phyloP scores from a whole-genome alignment of 2,888 invertebrate species.

The Cantharis lateralis region DNA sequence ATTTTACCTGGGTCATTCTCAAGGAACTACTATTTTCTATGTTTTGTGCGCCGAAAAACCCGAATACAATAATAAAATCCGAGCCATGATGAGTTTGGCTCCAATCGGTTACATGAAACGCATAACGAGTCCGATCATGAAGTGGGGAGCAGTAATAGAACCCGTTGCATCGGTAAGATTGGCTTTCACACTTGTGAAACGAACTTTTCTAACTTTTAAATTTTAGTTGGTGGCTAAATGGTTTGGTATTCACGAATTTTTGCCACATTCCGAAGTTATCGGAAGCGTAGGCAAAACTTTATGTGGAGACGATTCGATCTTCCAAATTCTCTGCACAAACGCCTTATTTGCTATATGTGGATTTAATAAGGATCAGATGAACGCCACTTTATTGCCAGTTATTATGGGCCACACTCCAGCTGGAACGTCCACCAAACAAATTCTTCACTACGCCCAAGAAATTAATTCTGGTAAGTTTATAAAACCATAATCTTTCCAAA shows the following conservation, averaged over 20 bases:
- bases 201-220: neutral
- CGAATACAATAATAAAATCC: conserved; percentile 18
- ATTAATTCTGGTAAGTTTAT: conserved; percentile 52
- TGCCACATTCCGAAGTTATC: conserved; percentile 62
- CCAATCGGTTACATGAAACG: conserved; percentile 63
- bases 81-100: conserved; percentile 71
- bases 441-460: conserved; percentile 74
- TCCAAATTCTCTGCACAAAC: conserved; percentile 44
- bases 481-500: neutral
- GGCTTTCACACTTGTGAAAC: conserved; percentile 58
- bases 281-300: conserved; percentile 57
- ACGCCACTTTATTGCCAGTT: conserved; percentile 43
- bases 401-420: conserved; percentile 47
- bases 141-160: conserved; percentile 63
- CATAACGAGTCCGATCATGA: neutral
- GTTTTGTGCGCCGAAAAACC: conserved; percentile 15
- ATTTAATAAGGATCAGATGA: conserved; percentile 46
- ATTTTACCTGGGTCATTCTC: conserved; percentile 30
- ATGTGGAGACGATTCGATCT: conserved; percentile 50
- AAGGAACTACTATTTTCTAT: conserved; percentile 21
- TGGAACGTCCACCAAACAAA: conserved; percentile 64
- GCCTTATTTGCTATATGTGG: conserved; percentile 46
- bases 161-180: conserved; percentile 68
- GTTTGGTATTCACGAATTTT: conserved; percentile 62
- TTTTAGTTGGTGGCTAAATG: neutral